Base-by-base conservation (phyloP, 2,113 vertebrate genomes). In the Poeciliopsis occidentalis region DNA sequence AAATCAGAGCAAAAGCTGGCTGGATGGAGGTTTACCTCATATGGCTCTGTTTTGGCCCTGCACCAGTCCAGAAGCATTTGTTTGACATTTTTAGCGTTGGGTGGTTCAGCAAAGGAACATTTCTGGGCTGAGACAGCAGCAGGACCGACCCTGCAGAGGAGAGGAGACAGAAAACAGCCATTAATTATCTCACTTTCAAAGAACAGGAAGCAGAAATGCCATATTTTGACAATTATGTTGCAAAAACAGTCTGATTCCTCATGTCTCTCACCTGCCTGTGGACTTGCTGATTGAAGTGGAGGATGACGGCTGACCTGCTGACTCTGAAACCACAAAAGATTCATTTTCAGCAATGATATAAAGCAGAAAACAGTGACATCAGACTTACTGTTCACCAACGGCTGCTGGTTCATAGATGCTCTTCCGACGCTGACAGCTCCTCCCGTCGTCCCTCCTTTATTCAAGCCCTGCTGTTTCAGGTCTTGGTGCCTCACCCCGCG, bases 21-120 rank as follows among this genome's bases (percentile, higher is more conserved):
- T 10, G 32, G 62, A 24, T 57, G 65, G 67, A 29, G n/a, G 75
- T 94, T 93, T 82, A 98, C 98, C 95, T 99, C 97, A 1, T 99
- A 99, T 80, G 97, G 97, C 19, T 96, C 96, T 2, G 98, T 99
- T 94, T 99, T 99, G 80, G 97, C 97, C 80, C 96, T 91, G 90
- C 98, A 99, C 98, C 98, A 99, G 76, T 99, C 98, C 85, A 99
- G 94, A 89, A 99, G 95, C 98, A 99, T 99, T 91, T 99, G 98
- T 92, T 99, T 99, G 91, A 99, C 97, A 89, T 96, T 97, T 93
- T 94, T 99, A 84, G 95, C 96, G 0, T 97, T 99, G 83, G 97
- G 95, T 62, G 94, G 95, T 0, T 95, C 95, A 0, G 94, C 94
- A 63, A 94, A 92, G 57, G 95, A 94, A 67, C 96, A 93, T 26